Conservation (phyloP, 1,140 invertebrate genomes). For the Trichoplusia ni region DNA sequence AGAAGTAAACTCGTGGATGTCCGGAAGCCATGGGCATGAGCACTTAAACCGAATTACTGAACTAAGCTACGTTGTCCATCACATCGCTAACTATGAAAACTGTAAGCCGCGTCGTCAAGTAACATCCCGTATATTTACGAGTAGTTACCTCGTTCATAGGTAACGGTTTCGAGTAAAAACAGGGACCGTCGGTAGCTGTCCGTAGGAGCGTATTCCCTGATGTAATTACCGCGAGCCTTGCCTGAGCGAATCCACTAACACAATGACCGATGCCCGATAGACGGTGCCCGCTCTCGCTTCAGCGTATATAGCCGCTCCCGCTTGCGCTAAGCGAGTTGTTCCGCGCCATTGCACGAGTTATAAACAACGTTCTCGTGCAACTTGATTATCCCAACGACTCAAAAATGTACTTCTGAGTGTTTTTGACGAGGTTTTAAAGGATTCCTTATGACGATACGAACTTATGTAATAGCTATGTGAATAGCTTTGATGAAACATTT, state of each 20-base stretch:
- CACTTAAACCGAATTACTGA: not conserved
- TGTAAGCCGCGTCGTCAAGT: conserved; percentile 6
- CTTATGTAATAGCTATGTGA: no score
- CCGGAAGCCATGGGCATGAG: not conserved
- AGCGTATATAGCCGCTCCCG: not conserved
- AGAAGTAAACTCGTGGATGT: not conserved
- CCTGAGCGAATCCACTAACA: conserved; percentile 62
- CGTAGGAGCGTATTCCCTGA: conserved; percentile 65
- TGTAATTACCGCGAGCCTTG: conserved; percentile 71
- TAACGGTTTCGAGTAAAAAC: conserved; percentile 48
- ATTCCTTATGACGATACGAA: no score
- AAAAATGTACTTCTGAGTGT: conserved; percentile 20
- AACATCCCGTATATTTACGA: conserved; percentile 6
- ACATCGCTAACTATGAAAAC: conserved; percentile 3
- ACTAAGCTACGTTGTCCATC: not conserved
- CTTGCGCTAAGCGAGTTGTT: conserved; percentile 46
- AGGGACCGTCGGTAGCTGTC: conserved; percentile 35
- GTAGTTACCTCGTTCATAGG: conserved; percentile 20
- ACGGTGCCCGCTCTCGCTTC: conserved; percentile 28
- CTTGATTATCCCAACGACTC: conserved; percentile 61
- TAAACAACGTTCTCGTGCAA: conserved; percentile 62
- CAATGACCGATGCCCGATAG: conserved; percentile 63
- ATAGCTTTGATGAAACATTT: no score
- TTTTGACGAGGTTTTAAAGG: not conserved
- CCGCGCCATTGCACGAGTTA: conserved; percentile 43